These are phyloP conservation scores for Cebus imitator DNA, from an alignment of 2,113 vertebrate genomes.

Conservation along the genomic window DNA sequence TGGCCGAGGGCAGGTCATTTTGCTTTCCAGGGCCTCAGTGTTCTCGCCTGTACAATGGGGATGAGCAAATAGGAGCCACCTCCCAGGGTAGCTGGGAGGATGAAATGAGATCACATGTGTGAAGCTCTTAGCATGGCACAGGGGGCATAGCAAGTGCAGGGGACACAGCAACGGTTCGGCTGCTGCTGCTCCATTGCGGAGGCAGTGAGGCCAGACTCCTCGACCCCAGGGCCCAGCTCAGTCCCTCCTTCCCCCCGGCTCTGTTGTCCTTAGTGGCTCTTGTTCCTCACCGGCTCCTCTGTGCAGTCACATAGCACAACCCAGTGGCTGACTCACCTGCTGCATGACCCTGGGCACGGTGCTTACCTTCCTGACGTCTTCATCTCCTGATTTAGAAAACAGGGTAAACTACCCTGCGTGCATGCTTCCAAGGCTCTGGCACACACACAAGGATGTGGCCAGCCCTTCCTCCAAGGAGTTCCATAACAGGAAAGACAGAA, in stretches of 20 bases:
- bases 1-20: background rate
- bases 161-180: accelerated
- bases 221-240: background rate
- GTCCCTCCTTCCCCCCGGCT: background rate
- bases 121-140: background rate
- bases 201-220: background rate
- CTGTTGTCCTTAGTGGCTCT: background rate
- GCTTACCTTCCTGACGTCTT: background rate
- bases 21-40: background rate
- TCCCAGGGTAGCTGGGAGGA: background rate
- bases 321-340: background rate
- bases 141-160: background rate
- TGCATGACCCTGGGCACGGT: background rate
- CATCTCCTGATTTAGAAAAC: background rate
- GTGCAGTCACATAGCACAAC: background rate
- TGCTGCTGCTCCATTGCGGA: background rate
- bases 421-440: background rate
- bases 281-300: no score
- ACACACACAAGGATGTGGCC: background rate
- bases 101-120: background rate
- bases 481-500: background rate
- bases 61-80: background rate
- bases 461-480: background rate
- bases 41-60: background rate
- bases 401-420: background rate